Base-by-base conservation (phyloP, 2,888 invertebrate genomes). In the Polyploca ridens region DNA sequence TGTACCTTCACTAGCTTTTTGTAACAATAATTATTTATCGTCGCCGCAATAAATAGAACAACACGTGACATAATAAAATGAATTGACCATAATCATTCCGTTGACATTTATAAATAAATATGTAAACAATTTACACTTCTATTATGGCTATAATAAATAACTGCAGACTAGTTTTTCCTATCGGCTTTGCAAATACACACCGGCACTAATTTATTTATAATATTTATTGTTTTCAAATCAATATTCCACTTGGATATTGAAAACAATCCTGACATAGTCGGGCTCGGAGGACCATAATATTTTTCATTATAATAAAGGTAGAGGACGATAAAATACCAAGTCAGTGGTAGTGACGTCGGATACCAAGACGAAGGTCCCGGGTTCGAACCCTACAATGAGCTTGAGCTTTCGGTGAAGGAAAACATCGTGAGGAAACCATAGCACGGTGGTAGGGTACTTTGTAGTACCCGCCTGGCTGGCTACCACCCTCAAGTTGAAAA, bases 71-170 rank as follows among this genome's bases (percentile, higher is more conserved):
- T 5, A 19, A 54, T 54, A 54, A 54, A 54, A 54, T 10, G n/a
- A 54, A 54, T 54, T 54, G 54, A 54, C 54, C 54, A 54, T 54
- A 19, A 54, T 19, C 54, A 19, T 19, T 54, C 16, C 3, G 10
- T 14, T 54, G 54, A 54, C 54, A 54, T 54, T 54, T 54, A 54
- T 54, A 54, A 54, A 54, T 54, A 54, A 54, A 54, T 54, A 54
- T 54, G 16, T 19, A n/a, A 54, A 19, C 19, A 54, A 54, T 54
- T 54, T 54, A 54, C 54, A 54, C 54, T 54, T 54, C 54, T 54
- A 54, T 10, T 54, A 54, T 10, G 54, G 54, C 19, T 10, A 54
- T 54, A 54, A 54, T 54, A 54, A 54, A n/a, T 54, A 54, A n/a
- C 54, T 19, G 10, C 10, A 19, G 54, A n/a, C n/a, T 54, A 19